A percentile compares a stretch with the other conserved stretches of the same genome.
These are phyloP conservation scores for Meiosimyza platycephala DNA, from an alignment of 2,888 invertebrate genomes.

Conservation along the genomic window DNA sequence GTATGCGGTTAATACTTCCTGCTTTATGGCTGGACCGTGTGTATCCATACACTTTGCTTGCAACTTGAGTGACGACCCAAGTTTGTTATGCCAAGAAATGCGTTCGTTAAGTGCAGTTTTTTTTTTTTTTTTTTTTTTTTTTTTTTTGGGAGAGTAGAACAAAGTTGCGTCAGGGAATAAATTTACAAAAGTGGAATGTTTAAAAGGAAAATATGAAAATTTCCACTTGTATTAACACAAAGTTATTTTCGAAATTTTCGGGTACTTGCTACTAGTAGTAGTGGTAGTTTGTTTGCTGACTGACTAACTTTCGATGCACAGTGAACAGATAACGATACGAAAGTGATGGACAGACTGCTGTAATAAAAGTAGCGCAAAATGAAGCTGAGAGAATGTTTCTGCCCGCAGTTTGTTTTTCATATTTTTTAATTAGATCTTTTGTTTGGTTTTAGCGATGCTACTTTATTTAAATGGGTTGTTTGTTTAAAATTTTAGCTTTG, in stretches of 20 bases:
- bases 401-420: too few species aligned
- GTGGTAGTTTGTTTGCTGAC: not conserved
- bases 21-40: not conserved
- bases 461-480: too few species aligned
- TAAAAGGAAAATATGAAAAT: constrained; percentile 24
- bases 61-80: constrained; percentile 14
- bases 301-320: constrained; percentile 18
- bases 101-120: constrained; percentile 30
- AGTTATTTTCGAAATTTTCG: not conserved
- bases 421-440: not conserved
- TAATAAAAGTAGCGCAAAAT: not conserved
- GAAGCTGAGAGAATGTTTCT: too few species aligned
- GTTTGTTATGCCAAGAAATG: constrained; percentile 25
- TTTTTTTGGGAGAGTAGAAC: not conserved
- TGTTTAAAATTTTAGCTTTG: too few species aligned
- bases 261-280: not conserved
- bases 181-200: constrained; percentile 17
- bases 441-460: not conserved
- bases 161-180: not conserved
- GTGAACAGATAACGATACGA: constrained; percentile 30
- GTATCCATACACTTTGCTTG: not conserved
- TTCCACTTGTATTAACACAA: constrained; percentile 7
- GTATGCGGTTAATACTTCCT: not conserved
- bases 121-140: not conserved
- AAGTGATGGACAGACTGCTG: constrained; percentile 1